Conservation (phyloP, 2,797 vertebrate species). For the Hapalemur alaotrensis region DNA sequence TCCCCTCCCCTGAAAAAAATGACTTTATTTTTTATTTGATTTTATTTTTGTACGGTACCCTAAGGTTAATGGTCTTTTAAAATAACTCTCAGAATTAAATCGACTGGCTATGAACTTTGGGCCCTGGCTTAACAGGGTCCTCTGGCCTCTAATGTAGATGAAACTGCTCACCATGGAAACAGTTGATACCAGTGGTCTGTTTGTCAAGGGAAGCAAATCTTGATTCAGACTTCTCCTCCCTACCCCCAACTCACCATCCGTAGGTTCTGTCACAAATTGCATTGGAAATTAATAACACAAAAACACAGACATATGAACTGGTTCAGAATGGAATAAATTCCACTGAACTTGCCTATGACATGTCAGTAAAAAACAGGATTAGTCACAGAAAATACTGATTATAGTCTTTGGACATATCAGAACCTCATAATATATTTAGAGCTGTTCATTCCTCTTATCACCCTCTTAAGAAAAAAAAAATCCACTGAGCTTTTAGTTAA, state of each 20-base stretch:
- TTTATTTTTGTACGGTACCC: slow-evolving; percentile 5
- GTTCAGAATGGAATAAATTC: slow-evolving; percentile 20
- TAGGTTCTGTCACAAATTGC: slow-evolving; percentile 45
- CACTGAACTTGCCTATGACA: neutral
- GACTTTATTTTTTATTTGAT: slow-evolving; percentile 13
- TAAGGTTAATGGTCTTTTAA: slow-evolving; percentile 30
- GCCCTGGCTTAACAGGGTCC: neutral
- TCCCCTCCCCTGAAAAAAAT: neutral
- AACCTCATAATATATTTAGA: slow-evolving; percentile 56
- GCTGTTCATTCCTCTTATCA: neutral
- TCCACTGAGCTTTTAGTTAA: slow-evolving; percentile 48
- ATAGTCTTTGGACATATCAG: slow-evolving; percentile 34
- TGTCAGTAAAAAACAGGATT: slow-evolving; percentile 37
- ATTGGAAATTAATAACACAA: slow-evolving; percentile 18
- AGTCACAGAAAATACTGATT: slow-evolving; percentile 54
- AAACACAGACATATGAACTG: neutral
- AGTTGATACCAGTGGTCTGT: neutral
- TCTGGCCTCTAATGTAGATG: neutral
- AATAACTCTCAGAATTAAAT: slow-evolving; percentile 55
- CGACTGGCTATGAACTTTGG: slow-evolving; percentile 22
- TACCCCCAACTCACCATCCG: neutral
- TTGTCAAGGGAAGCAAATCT: slow-evolving; percentile 17
- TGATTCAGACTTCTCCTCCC: neutral
- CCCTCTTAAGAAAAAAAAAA: slow-evolving; percentile 28
- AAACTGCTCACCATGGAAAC: slow-evolving; percentile 43